Evolutionary conservation across 1,140 invertebrate species (phyloP).

Genomic region (Micrasema longulum): DNA sequence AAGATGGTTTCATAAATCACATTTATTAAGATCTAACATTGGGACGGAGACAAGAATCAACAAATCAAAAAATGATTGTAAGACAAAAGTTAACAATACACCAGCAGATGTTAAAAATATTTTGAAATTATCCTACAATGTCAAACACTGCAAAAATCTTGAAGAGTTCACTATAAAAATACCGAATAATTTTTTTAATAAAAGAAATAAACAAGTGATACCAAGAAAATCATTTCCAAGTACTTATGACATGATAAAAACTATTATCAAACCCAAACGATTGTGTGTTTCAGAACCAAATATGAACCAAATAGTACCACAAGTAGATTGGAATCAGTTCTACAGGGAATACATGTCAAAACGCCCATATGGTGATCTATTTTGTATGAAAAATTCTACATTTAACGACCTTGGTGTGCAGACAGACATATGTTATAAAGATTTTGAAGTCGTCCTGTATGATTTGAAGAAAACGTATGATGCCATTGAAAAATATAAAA

Average conservation of each 20-base stretch:
- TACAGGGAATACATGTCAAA: slow-evolving; percentile 1
- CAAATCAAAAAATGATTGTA: background rate
- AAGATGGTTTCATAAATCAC: slow-evolving; percentile 2
- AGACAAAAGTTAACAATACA: background rate
- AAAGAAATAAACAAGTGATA: background rate
- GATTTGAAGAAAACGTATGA: slow-evolving; percentile 21
- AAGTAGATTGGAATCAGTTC: slow-evolving; percentile 7
- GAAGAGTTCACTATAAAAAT: slow-evolving; percentile 31
- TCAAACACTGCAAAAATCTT: slow-evolving; percentile 21
- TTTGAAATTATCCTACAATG: background rate
- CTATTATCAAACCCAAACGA: slow-evolving; percentile 24
- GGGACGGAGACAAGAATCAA: background rate
- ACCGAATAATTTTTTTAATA: slow-evolving; percentile 5
- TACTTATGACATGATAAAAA: slow-evolving; percentile 39
- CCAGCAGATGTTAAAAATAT: background rate
- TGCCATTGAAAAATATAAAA: slow-evolving; percentile 11
- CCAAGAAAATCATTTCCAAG: slow-evolving; percentile 6
- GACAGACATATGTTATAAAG: slow-evolving; percentile 30
- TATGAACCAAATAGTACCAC: background rate
- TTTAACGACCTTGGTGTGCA: slow-evolving; percentile 27
- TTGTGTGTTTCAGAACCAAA: background rate
- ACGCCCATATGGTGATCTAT: background rate
- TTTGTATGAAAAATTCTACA: slow-evolving; percentile 10
- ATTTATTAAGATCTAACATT: background rate
- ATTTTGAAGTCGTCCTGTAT: slow-evolving; percentile 27